Evolutionary conservation across 1,140 invertebrate species (phyloP), one percentile per base, ranked within the genome.

Genomic region (Oncopodura yosiiana): DNA sequence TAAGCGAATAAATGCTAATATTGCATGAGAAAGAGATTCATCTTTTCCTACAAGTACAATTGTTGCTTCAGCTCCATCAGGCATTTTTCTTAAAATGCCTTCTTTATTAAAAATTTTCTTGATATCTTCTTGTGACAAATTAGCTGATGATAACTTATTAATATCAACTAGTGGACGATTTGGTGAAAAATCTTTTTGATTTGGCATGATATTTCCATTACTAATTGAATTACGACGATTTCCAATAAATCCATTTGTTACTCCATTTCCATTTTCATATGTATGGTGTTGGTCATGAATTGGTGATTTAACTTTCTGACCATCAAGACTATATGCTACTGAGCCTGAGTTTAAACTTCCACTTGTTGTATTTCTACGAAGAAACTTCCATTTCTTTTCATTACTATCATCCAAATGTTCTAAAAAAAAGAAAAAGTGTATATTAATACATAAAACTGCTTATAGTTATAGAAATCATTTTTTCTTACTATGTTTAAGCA

Each of bases 31-130:
- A 4, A 95, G 73, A 65, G 88, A 92, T 56, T 93, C 88, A 1
- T 94, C 86, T 6, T 86, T 80, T 34, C 92, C 92, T 2, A 94
- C 90, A n/a, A 95, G 73, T 0, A 95, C 88, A 29, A 77, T 77
- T 11, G 84, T 86, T 1, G 87, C 89, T 71, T 96, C 91, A 2
- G 91, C 85, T 30, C 85, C 87, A 2, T 78, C 75, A 0, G 90
- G 89, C 63, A 96, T 94, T 60, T 87, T 79, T 63, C 82, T 84
- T 64, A 92, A 72, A 49, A 94, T 91, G 29, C 84, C 81, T 59
- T 89, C 87, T 51, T 91, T 86, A 42, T 81, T 78, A 1, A 73
- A 71, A 51, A 75, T 77, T 50, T 63, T 65, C 34, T 81, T 79
- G 19, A 88, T 63, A 58, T 89, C 86, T 61, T 90, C 86, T 65